phyloP scores from a whole-genome alignment of 2,113 vertebrate genomes.

The Bettongia penicillata region DNA sequence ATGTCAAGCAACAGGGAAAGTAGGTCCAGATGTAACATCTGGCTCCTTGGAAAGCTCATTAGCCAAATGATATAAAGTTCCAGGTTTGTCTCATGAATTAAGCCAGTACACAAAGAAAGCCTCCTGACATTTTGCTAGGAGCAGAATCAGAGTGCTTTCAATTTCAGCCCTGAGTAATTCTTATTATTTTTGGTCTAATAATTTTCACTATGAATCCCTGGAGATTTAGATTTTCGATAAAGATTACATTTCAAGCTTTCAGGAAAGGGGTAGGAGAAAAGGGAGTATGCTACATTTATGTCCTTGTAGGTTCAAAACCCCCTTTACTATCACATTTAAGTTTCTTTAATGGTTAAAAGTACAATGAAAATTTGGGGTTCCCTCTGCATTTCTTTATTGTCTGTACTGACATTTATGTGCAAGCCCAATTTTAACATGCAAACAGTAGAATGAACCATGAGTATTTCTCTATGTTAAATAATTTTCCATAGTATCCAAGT shows the following conservation, averaged over 20 bases:
- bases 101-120: constrained; percentile 49
- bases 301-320: neutral
- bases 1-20: constrained; percentile 53
- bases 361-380: constrained; percentile 27
- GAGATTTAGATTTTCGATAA: constrained; percentile 28
- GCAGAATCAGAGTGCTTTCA: constrained; percentile 48
- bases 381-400: neutral
- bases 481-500: constrained; percentile 25
- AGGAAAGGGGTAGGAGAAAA: neutral
- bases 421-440: constrained; percentile 38
- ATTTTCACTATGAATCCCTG: constrained; percentile 34
- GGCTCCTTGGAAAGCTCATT: constrained; percentile 48
- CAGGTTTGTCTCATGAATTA: constrained; percentile 62
- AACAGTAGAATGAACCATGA: constrained; percentile 28
- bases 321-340: constrained; percentile 21
- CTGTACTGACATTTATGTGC: constrained; percentile 7
- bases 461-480: constrained; percentile 16
- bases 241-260: constrained; percentile 28
- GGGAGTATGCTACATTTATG: neutral
- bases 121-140: constrained; percentile 38
- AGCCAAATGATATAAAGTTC: constrained; percentile 22
- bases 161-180: constrained; percentile 49
- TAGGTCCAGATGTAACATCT: constrained; percentile 67
- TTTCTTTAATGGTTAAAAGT: constrained; percentile 21
- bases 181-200: constrained; percentile 33